A percentile compares a stretch with the other conserved stretches of the same genome.
phyloP scores from a whole-genome alignment of 2,888 invertebrate species.

The Trimorus sp. region DNA sequence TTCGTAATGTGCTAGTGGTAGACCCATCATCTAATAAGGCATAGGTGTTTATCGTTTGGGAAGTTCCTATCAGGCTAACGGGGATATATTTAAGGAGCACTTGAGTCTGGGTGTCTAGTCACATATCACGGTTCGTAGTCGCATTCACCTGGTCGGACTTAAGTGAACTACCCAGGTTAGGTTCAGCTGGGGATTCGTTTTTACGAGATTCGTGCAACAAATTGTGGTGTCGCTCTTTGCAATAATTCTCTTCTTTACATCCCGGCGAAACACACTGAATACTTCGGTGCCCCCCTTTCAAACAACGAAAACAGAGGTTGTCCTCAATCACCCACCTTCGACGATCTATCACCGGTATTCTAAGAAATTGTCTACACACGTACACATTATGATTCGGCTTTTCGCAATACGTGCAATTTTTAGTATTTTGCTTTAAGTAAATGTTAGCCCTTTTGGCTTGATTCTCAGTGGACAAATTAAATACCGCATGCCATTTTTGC shows the following conservation, averaged over 20 bases:
- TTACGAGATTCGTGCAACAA: background rate
- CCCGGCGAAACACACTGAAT: background rate
- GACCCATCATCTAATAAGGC: conserved; percentile 10
- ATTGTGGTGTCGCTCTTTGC: background rate
- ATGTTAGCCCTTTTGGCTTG: background rate
- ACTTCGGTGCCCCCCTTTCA: background rate
- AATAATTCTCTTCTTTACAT: background rate
- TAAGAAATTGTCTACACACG: background rate
- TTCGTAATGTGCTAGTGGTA: background rate
- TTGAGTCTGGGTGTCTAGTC: no score
- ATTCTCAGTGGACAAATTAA: no score
- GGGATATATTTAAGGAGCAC: no score
- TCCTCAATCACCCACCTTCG: background rate
- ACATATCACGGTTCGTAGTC: no score
- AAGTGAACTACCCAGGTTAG: background rate
- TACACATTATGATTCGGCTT: background rate
- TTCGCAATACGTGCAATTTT: background rate
- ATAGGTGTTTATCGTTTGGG: background rate
- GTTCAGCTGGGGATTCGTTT: background rate
- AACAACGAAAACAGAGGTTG: background rate
- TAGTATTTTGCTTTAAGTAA: no score
- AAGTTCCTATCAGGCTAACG: background rate
- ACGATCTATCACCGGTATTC: background rate
- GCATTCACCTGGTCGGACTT: no score
- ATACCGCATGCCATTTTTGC: no score